Base-by-base conservation (phyloP, 2,888 invertebrate species). In the Ormyrus pomaceus region DNA sequence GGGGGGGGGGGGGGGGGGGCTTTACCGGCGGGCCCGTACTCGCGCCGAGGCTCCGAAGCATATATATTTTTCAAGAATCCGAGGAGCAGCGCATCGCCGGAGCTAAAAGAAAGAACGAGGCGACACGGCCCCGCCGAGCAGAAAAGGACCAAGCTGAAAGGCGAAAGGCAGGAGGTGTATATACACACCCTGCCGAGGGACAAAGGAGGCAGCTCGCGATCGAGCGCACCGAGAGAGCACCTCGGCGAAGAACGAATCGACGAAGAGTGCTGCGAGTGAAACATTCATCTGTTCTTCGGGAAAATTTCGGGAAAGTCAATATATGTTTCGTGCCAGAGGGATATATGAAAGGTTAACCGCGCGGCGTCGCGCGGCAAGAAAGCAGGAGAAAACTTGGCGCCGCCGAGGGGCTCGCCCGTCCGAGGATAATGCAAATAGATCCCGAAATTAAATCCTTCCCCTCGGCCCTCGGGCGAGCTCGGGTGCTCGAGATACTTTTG, bases 371-470 rank as follows among this genome's bases (percentile, higher is more conserved):
- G 13, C 50, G 13, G 6, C 51, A 13, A 34, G 13, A 72, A 51
- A 13, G 19, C 19, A 45, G 55, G 65, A 56, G 66, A 58, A 66
- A 74, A 74, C 53, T 53, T 19, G 66, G 58, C 19, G 65, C 50
- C 55, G 11, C 46, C 59, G n/a, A 2, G 19, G 61, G 65, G 64
- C 51, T 72, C 62, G 13, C 64, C 64, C 8, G 62, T 70, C 46
- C 34, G n/a, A 45, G 11, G 51, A 59, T 79, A 72, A 84, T 84
- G 86, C 83, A 85, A 85, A 84, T 85, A 83, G 84, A 84, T 83
- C 82, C 82, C 81, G 83, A 85, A 85, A 87, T 86, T 84, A 87
- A 87, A 86, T 86, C 84, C 75, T 64, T 79, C 79, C 69, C 55
- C 45, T 19, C 62, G 9, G 1, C 10, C 34, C 34, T 19, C 19